Evolutionary conservation across 1,140 invertebrate species (phyloP), one percentile per base, ranked within the genome.

Genomic region (Zaprionus davidi): DNA sequence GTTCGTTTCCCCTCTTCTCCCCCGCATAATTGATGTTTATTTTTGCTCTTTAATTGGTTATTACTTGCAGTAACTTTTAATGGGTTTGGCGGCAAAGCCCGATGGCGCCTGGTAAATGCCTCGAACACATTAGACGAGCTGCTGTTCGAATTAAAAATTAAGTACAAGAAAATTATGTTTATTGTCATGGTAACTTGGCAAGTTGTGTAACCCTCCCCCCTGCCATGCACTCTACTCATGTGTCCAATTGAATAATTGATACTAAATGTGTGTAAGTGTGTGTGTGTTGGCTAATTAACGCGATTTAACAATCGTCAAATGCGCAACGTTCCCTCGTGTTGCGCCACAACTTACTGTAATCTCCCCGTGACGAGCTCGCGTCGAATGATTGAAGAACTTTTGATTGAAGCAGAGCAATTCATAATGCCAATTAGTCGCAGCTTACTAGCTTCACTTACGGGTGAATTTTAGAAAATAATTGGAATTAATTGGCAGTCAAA

Each of bases 31-130:
- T 82, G 86, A 87, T 87, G 84, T 88, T 88, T 83, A 87, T 88
- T 88, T 87, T 87, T 73, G 81, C 78, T 81, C 80, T 88, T 75
- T 87, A 87, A 87, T 87, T 88, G 83, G 83, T 81, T 87, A 88
- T 87, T 83, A 87, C 68, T 71, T 70, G 77, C 76, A 64, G 68
- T 57, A 78, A 87, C 83, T 87, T 87, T 87, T 83, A 86, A 86
- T 51, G 46, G 20, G 13, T 4, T 6, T 15, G 38, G 15, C 38
- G 41, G 41, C 41, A 7, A 7, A 31, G 15, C 41, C 3, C 12
- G 13, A 5, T 38, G n/a, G n/a, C 41, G 15, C n/a, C 41, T n/a
- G 15, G n/a, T 46, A 74, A 46, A 38, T 67, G 22, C 24, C 41
- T n/a, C 9, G n/a, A 34, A 13, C 17, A 55, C 64, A 73, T 60